phyloP scores from a whole-genome alignment of 2,113 vertebrate species.

The Pseudorasbora parva region DNA sequence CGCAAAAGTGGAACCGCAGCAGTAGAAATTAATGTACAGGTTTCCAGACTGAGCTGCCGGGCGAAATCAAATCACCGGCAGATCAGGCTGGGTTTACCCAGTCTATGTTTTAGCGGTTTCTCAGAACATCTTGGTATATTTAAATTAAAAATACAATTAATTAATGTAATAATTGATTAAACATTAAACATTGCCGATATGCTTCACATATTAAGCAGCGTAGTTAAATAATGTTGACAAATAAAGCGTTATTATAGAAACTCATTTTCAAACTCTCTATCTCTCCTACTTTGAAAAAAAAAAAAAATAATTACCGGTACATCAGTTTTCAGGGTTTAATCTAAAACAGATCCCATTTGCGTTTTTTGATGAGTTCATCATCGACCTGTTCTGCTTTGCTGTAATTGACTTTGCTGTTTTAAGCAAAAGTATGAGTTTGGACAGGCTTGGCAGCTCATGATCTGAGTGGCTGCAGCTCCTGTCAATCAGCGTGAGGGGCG shows the following conservation, averaged over 20 bases:
- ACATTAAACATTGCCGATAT: too few relatives aligned
- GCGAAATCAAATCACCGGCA: too few relatives aligned
- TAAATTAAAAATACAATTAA: too few relatives aligned
- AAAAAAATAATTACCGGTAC: background rate
- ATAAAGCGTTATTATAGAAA: background rate
- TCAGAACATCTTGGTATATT: too few relatives aligned
- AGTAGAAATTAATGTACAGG: too few relatives aligned
- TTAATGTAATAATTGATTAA: too few relatives aligned
- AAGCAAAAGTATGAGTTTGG: background rate
- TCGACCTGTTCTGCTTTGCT: background rate
- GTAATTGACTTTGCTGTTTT: slow-evolving; percentile 3
- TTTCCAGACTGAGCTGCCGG: too few relatives aligned
- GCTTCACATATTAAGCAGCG: too few relatives aligned
- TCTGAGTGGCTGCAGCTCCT: background rate
- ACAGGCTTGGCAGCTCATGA: background rate
- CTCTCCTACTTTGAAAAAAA: background rate
- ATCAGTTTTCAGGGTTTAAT: background rate
- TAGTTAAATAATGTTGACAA: too few relatives aligned
- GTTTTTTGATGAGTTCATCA: background rate
- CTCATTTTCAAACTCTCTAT: background rate
- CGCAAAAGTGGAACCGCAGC: too few relatives aligned
- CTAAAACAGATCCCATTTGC: background rate
- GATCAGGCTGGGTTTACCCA: too few relatives aligned
- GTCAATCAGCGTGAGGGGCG: background rate
- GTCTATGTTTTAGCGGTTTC: too few relatives aligned